Conservation (phyloP, 2,797 vertebrate species). For the Manis javanica region DNA sequence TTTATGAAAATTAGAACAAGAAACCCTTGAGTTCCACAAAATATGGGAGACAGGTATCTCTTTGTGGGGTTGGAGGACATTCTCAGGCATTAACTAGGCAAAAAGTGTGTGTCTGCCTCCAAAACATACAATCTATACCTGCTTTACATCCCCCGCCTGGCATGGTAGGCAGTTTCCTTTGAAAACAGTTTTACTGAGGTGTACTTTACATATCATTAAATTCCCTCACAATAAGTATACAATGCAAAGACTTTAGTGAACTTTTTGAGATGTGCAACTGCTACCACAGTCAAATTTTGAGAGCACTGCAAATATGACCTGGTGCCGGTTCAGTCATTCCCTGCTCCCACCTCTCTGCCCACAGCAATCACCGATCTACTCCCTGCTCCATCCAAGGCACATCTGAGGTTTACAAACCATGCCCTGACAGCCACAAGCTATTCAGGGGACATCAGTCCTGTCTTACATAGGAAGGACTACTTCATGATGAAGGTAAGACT, state of each 20-base stretch:
- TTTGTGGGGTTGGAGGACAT: not conserved
- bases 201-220: not conserved
- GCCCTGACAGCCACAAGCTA: not conserved
- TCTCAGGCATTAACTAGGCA: not conserved
- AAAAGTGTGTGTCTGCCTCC: not conserved
- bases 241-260: not conserved
- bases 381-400: not conserved
- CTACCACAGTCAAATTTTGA: not conserved
- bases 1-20: conserved; percentile 34
- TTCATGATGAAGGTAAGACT: not conserved
- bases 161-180: not conserved
- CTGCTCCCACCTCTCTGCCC: not conserved
- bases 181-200: not conserved
- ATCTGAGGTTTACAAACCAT: not conserved
- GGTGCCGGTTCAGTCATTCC: not conserved
- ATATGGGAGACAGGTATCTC: not conserved
- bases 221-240: not conserved
- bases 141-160: not conserved
- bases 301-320: not conserved
- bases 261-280: not conserved
- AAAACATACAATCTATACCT: not conserved
- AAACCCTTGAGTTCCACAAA: not conserved
- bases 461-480: not conserved
- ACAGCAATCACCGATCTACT: not conserved
- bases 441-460: not conserved